These are phyloP conservation scores for Burhinus bistriatus DNA, from an alignment of 2,113 vertebrate species.

Conservation along the genomic window DNA sequence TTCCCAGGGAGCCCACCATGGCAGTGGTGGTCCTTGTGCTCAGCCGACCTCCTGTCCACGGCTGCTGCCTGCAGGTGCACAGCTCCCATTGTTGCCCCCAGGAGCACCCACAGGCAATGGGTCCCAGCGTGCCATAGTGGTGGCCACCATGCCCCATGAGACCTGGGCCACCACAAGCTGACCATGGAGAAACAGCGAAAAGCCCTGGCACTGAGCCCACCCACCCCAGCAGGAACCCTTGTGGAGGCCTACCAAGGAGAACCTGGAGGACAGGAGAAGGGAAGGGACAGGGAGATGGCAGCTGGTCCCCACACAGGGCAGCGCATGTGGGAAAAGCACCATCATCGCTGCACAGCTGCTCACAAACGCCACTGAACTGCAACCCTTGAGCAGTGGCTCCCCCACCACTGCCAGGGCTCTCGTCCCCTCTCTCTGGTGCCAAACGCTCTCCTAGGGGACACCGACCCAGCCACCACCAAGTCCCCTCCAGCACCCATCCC, in stretches of 20 bases:
- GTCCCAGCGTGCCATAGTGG: not conserved
- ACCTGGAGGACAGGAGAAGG: not conserved
- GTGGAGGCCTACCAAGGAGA: not conserved
- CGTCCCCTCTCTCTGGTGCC: not conserved
- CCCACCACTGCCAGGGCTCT: accelerated
- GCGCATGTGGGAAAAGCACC: accelerated
- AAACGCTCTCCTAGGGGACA: not conserved
- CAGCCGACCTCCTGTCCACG: accelerated
- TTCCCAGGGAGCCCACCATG: not conserved
- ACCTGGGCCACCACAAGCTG: not conserved
- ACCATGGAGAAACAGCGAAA: not conserved
- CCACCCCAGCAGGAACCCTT: not conserved
- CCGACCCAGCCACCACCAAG: accelerated
- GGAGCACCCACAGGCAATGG: not conserved
- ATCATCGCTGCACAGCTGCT: not conserved
- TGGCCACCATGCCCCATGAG: not conserved
- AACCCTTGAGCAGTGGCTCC: not conserved
- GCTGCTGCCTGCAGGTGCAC: not conserved
- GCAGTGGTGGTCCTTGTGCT: not conserved
- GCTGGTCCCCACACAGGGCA: accelerated
- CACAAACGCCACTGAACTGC: not conserved
- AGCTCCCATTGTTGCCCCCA: accelerated
- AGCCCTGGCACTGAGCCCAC: accelerated
- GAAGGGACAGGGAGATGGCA: not conserved
- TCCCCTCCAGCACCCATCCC: not conserved